Percentiles rank a stretch among this genome's conserved stretches.
These are phyloP conservation scores for Apostichopus leukothele DNA, from an alignment of 53 echinoderm and acorn worm species.

Conservation along the genomic window DNA sequence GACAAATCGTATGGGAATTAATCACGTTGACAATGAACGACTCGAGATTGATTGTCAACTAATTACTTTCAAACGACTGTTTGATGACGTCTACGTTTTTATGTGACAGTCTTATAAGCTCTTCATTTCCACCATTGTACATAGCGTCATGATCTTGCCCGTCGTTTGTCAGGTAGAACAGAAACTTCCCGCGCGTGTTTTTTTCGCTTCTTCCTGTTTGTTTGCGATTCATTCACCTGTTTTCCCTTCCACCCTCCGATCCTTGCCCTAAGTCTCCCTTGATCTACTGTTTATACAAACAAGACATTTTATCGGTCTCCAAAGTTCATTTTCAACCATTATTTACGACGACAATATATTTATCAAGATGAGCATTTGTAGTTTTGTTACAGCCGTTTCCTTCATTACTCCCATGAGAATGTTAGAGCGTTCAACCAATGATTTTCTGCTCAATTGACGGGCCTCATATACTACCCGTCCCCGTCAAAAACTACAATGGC, in stretches of 20 bases:
- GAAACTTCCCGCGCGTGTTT: conserved; percentile 33
- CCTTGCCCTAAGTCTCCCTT: background rate
- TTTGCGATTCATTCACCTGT: conserved; percentile 42
- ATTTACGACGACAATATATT: conserved; percentile 34
- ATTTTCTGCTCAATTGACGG: conserved; percentile 46
- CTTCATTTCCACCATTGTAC: conserved; percentile 9
- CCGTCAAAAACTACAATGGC: conserved; percentile 16
- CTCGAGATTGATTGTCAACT: conserved; percentile 27
- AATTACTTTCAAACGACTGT: conserved; percentile 46
- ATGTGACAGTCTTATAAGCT: conserved; percentile 16
- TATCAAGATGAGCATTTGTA: conserved; percentile 42
- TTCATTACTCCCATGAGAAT: conserved; percentile 31
- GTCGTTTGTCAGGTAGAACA: conserved; percentile 23
- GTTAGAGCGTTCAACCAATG: background rate
- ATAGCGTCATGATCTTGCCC: background rate
- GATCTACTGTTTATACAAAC: conserved; percentile 43
- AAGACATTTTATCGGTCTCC: conserved; percentile 47
- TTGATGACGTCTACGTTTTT: background rate
- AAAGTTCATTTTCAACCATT: conserved; percentile 1
- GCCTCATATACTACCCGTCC: conserved; percentile 1
- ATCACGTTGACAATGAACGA: conserved; percentile 15
- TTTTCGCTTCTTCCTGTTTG: conserved; percentile 24
- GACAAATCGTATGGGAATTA: background rate
- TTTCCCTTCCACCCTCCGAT: conserved; percentile 15
- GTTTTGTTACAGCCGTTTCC: conserved; percentile 42